Evolutionary conservation across 2,113 vertebrate species (phyloP).

Genomic region (Nothocercus nigrocapillus): DNA sequence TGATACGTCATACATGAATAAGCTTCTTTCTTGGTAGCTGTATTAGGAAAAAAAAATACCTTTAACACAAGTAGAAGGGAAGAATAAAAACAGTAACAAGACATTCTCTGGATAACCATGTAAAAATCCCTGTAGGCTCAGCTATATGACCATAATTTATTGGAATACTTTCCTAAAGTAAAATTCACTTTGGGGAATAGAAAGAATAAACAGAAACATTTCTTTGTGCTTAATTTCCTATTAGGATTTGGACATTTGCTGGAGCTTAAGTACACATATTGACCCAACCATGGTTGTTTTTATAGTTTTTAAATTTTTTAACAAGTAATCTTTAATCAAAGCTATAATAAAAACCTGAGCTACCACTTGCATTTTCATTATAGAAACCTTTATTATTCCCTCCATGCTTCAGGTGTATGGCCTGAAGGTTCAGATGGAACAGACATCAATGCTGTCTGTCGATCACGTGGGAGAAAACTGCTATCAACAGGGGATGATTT

Average conservation of each 20-base stretch:
- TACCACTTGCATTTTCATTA: neutral
- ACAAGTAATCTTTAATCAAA: neutral
- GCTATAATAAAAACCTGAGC: neutral
- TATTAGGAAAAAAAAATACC: neutral
- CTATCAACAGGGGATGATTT: slow-evolving; percentile 96
- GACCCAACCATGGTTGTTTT: neutral
- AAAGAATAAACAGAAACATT: neutral
- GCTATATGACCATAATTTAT: neutral
- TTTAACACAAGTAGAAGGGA: neutral
- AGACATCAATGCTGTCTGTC: slow-evolving; percentile 93
- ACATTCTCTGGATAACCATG: neutral
- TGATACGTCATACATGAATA: neutral
- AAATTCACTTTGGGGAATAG: neutral
- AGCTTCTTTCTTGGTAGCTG: neutral
- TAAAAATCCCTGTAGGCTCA: neutral
- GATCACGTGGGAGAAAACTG: slow-evolving; percentile 86
- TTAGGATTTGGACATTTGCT: neutral
- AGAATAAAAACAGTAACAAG: neutral
- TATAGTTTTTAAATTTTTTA: neutral
- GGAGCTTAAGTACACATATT: neutral
- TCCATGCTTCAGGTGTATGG: slow-evolving; percentile 88
- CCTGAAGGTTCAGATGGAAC: slow-evolving; percentile 97
- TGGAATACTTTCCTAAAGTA: neutral
- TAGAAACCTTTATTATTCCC: neutral
- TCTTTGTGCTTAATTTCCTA: neutral